These are phyloP conservation scores for Trichopoda pennipes DNA, from an alignment of 2,888 invertebrate genomes.

Conservation along the genomic window DNA sequence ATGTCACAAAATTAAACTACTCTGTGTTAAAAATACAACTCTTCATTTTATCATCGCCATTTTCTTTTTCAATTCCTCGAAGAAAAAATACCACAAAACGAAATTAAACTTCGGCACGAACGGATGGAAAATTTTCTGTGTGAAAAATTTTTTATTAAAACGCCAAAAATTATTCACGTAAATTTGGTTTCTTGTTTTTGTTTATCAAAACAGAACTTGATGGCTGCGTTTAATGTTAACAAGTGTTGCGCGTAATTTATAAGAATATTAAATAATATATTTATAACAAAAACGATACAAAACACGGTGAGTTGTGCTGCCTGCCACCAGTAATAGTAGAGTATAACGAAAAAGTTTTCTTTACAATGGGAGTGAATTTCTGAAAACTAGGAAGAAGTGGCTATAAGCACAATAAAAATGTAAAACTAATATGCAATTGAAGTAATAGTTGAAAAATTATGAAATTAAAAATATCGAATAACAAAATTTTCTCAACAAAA, in stretches of 20 bases:
- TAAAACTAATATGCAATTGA: not conserved
- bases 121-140: slow-evolving; percentile 63
- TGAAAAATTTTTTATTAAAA: slow-evolving; percentile 57
- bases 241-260: slow-evolving; percentile 73
- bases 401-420: slow-evolving; percentile 39
- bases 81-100: slow-evolving; percentile 64
- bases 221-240: slow-evolving; percentile 70
- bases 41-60: slow-evolving; percentile 48
- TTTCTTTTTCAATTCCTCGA: slow-evolving; percentile 61
- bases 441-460: slow-evolving; percentile 6
- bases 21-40: slow-evolving; percentile 38
- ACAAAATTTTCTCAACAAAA: slow-evolving; percentile 39
- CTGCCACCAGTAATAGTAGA: slow-evolving; percentile 70
- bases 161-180: slow-evolving; percentile 67
- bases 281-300: slow-evolving; percentile 72
- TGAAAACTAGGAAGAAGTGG: slow-evolving; percentile 41
- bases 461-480: too few relatives aligned
- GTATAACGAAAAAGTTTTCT: slow-evolving; percentile 53
- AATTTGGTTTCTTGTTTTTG: slow-evolving; percentile 64
- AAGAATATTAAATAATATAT: slow-evolving; percentile 46
- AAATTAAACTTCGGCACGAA: slow-evolving; percentile 65
- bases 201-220: slow-evolving; percentile 66
- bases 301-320: slow-evolving; percentile 76
- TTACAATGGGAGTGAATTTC: slow-evolving; percentile 28
- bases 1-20: slow-evolving; percentile 3